A percentile compares a stretch with the other conserved stretches of the same genome.
These are phyloP conservation scores for Procambarus virginalis DNA, from an alignment of 1,140 invertebrate genomes.

Conservation along the genomic window DNA sequence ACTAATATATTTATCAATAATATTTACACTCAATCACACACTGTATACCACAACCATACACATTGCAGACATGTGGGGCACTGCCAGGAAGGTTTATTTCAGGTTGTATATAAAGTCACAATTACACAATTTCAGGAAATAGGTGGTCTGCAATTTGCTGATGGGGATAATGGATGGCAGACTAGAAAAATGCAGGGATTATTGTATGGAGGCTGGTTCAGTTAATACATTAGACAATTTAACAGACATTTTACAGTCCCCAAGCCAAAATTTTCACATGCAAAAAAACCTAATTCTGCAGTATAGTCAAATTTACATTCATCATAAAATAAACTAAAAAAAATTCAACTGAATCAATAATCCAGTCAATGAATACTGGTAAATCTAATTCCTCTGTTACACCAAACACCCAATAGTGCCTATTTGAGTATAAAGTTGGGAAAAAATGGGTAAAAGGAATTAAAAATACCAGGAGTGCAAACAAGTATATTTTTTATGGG, in stretches of 20 bases:
- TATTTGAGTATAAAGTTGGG: constrained; percentile 23
- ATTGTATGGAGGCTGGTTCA: background rate
- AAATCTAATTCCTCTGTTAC: background rate
- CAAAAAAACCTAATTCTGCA: background rate
- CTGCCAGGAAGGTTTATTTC: constrained; percentile 39
- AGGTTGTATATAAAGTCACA: background rate
- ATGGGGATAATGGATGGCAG: constrained; percentile 20
- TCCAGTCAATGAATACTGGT: background rate
- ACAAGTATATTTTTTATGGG: constrained; percentile 37
- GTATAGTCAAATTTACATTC: background rate
- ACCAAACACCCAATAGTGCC: constrained; percentile 33
- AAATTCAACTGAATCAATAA: constrained; percentile 13
- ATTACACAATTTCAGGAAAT: background rate
- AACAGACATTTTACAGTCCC: too few species aligned
- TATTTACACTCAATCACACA: constrained; percentile 53
- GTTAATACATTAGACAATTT: background rate
- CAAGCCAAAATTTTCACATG: background rate
- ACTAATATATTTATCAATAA: constrained; percentile 57
- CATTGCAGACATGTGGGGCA: constrained; percentile 36
- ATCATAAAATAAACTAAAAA: background rate
- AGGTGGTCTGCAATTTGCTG: constrained; percentile 16
- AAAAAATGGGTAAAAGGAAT: constrained; percentile 18
- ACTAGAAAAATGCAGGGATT: constrained; percentile 20
- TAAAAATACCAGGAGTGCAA: constrained; percentile 15
- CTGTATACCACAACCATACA: constrained; percentile 52